Evolutionary conservation across 1,140 invertebrate species (phyloP).

Genomic region (Microvelia longipes): DNA sequence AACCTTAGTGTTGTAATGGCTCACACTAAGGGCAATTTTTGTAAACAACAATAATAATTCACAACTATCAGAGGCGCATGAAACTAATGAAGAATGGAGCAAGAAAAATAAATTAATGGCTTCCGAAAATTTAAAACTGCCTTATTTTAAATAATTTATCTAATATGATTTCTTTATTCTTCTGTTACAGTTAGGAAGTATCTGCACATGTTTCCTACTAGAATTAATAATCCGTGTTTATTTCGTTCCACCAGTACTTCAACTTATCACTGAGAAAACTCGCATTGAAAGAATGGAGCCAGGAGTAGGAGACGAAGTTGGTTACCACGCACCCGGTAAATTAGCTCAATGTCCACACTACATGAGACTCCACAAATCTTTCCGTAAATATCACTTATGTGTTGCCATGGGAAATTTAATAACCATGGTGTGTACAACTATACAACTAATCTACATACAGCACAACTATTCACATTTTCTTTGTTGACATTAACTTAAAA

Average conservation of each 20-base stretch:
- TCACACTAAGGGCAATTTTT: no score
- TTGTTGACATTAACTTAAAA: not conserved
- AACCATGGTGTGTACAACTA: slow-evolving; percentile 48
- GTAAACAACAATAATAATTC: no score
- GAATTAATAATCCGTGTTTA: slow-evolving; percentile 51
- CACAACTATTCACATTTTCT: slow-evolving; percentile 19
- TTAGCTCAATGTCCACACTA: slow-evolving; percentile 53
- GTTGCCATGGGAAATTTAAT: slow-evolving; percentile 57
- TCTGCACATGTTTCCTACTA: slow-evolving; percentile 49
- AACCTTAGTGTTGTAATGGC: no score
- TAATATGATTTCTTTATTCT: slow-evolving; percentile 12
- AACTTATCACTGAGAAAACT: slow-evolving; percentile 47
- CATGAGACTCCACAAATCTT: slow-evolving; percentile 44
- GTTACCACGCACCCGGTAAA: slow-evolving; percentile 43
- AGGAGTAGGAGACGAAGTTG: slow-evolving; percentile 54
- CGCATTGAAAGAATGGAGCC: slow-evolving; percentile 48
- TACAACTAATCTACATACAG: slow-evolving; percentile 51
- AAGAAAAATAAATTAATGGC: no score
- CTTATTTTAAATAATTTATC: no score
- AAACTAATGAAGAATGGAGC: no score
- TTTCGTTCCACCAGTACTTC: slow-evolving; percentile 45
- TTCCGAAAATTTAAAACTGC: no score
- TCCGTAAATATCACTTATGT: slow-evolving; percentile 47
- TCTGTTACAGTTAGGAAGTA: slow-evolving; percentile 40
- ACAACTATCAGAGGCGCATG: no score